Base-by-base conservation (phyloP, 2,113 vertebrate species). In the Steatornis caripensis region DNA sequence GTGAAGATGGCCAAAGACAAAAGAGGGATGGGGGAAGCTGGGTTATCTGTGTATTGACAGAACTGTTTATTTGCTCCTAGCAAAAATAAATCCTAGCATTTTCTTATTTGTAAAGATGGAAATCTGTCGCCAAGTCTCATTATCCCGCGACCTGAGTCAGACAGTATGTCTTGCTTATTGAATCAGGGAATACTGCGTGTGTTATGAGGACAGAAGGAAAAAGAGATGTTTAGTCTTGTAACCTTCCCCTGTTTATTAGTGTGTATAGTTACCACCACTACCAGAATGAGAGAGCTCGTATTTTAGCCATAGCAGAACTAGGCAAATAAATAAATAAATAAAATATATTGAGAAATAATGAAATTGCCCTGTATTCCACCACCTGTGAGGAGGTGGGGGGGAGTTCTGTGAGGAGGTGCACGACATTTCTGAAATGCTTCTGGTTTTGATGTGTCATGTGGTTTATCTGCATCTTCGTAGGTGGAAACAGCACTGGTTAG, bases 31-130 rank as follows among this genome's bases (percentile, higher is more conserved):
- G 32, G 48, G 23, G 26, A 55, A 78, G 80, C 16, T 23, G 82
- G 77, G 97, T 97, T 97, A 96, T 96, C 83, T 96, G 69, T 90
- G 78, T 97, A 96, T 93, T 97, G 97, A 96, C 93, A 93, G 84
- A 94, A 55, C 29, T 92, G 79, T 81, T 97, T 95, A 96, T 93
- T 96, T 97, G 83, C 81, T 97, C 37, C 93, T 86, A 95, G 92
- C 91, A 95, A 95, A 97, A 97, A 95, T 92, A 90, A 96, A 96
- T 94, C 75, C 78, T 84, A 91, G 86, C 57, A 79, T 93, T 97
- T 96, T 93, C 58, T 93, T 84, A 88, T 92, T 94, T 97, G 94
- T 87, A 87, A 87, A 93, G 54, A 93, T 88, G 77, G 86, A 95
- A 96, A 88, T 69, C 72, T 61, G 62, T 84, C 16, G 58, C 89